Percentiles rank a stretch among this genome's conserved stretches.
These are phyloP conservation scores for Melinaea marsaeus DNA, from an alignment of 2,888 invertebrate species.

Conservation along the genomic window DNA sequence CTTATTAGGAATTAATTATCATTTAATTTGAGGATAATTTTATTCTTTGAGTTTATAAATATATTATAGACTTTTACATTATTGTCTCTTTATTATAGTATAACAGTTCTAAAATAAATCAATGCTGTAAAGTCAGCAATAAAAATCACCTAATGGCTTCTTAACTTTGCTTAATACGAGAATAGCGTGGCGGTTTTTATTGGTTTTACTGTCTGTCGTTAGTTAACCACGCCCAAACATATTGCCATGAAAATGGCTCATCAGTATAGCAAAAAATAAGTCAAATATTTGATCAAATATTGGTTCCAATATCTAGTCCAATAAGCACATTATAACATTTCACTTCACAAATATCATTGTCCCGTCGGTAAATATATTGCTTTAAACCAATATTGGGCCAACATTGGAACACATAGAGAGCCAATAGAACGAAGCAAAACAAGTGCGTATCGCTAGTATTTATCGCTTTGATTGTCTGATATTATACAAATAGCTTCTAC, in stretches of 20 bases:
- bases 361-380: background rate
- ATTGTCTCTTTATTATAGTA: background rate
- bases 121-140: constrained; percentile 6
- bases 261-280: constrained; percentile 28
- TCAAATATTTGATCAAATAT: constrained; percentile 33
- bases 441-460: constrained; percentile 40
- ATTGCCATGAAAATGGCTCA: constrained; percentile 37
- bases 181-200: constrained; percentile 61
- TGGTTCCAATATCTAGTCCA: constrained; percentile 25
- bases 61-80: background rate
- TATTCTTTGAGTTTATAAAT: background rate
- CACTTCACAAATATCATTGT: background rate
- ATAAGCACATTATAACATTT: background rate
- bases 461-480: constrained; percentile 42
- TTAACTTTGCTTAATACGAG: constrained; percentile 52
- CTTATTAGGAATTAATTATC: too few species aligned
- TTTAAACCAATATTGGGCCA: constrained; percentile 2
- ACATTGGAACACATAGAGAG: constrained; percentile 7
- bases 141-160: constrained; percentile 33
- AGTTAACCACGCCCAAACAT: constrained; percentile 47
- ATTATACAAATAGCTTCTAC: constrained; percentile 43
- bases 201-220: constrained; percentile 44
- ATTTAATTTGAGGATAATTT: background rate
- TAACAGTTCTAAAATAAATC: constrained; percentile 9
- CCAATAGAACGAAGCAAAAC: constrained; percentile 33